phyloP scores from a whole-genome alignment of 2,888 invertebrate species.

The Erebia epiphron region DNA sequence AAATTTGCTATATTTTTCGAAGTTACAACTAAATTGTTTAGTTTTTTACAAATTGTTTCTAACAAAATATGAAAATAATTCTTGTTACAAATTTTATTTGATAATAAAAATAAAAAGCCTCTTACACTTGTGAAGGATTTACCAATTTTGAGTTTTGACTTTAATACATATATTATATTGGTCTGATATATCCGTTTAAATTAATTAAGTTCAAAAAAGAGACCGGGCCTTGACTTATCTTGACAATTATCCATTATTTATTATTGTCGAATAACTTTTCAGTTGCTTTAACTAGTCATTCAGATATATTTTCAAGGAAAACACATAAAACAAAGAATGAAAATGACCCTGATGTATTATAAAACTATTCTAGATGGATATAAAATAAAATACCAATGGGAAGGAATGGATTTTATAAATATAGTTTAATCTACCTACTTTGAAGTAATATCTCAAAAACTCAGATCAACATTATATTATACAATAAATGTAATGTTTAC shows the following conservation, averaged over 20 bases:
- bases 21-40: no score
- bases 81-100: no score
- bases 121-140: background rate
- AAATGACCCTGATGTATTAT: conserved; percentile 27
- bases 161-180: no score
- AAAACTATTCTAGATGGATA: conserved; percentile 28
- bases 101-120: conserved; percentile 33
- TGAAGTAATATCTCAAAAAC: conserved; percentile 41
- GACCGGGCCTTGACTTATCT: no score
- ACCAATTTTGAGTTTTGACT: no score
- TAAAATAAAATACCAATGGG: conserved; percentile 38
- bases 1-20: background rate
- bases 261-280: no score
- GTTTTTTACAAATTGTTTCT: no score
- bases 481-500: conserved; percentile 44
- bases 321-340: conserved; percentile 20
- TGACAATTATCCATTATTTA: no score
- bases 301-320: background rate
- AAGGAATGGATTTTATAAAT: conserved; percentile 37
- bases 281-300: no score
- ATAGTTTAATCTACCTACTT: conserved; percentile 43
- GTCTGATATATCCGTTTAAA: conserved; percentile 45
- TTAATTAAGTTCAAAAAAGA: conserved; percentile 12
- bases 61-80: no score
- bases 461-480: conserved; percentile 51